Evolutionary conservation across 2,888 invertebrate genomes (phyloP).

Genomic region (Crioceris asparagi): DNA sequence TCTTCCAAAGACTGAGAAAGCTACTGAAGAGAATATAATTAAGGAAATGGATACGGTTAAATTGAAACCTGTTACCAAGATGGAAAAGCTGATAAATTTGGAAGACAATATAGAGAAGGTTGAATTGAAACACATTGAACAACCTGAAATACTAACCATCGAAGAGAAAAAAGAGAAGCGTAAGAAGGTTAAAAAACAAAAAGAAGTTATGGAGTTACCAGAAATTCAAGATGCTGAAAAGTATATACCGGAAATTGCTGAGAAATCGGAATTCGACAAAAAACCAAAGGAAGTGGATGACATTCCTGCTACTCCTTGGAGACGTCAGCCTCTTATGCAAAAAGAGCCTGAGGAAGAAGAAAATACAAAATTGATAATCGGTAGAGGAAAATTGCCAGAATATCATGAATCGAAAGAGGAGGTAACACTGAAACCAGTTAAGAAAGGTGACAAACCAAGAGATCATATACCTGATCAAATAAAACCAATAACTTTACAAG

Average conservation of each 20-base stretch:
- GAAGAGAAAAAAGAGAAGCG: slow-evolving; percentile 20
- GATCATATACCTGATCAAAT: slow-evolving; percentile 33
- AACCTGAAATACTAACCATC: slow-evolving; percentile 8
- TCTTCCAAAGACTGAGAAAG: background rate
- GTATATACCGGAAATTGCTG: slow-evolving; percentile 26
- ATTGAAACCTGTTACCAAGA: slow-evolving; percentile 29
- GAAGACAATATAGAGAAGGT: too few species aligned
- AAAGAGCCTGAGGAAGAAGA: slow-evolving; percentile 27
- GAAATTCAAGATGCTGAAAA: slow-evolving; percentile 27
- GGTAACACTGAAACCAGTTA: slow-evolving; percentile 30
- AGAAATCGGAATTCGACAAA: slow-evolving; percentile 26
- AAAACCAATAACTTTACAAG: slow-evolving; percentile 27
- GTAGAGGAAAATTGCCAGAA: slow-evolving; percentile 34
- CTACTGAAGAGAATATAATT: background rate
- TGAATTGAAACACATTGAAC: slow-evolving; percentile 1
- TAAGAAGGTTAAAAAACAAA: slow-evolving; percentile 11
- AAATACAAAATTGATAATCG: slow-evolving; percentile 29
- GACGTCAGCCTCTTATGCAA: slow-evolving; percentile 34
- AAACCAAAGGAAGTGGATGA: slow-evolving; percentile 27
- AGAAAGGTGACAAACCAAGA: slow-evolving; percentile 24
- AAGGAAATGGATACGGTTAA: slow-evolving; percentile 22
- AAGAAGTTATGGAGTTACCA: slow-evolving; percentile 21
- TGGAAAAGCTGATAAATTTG: too few species aligned
- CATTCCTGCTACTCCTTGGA: slow-evolving; percentile 30
- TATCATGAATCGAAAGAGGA: slow-evolving; percentile 24